These are phyloP conservation scores for Microtus montanus DNA, from an alignment of 2,113 vertebrate genomes.

Conservation along the genomic window DNA sequence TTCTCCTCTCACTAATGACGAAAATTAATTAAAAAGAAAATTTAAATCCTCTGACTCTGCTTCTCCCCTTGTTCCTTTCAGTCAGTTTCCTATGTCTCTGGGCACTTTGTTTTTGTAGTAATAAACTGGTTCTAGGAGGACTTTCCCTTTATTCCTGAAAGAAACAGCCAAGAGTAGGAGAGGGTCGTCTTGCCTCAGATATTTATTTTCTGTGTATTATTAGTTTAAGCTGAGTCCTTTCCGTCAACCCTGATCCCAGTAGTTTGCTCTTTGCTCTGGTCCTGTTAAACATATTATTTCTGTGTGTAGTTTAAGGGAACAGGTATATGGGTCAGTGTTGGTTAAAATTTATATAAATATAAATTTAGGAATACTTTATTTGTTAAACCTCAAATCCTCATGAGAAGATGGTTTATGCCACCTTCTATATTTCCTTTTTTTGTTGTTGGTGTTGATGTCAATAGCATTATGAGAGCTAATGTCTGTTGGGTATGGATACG, in stretches of 20 bases:
- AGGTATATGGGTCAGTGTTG: background rate
- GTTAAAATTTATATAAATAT: background rate
- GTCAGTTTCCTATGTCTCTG: background rate
- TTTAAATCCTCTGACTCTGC: background rate
- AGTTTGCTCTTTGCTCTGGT: background rate
- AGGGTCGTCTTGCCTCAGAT: background rate
- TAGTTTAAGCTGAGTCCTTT: background rate
- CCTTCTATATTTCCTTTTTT: background rate
- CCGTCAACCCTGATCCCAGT: background rate
- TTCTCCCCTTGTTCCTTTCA: background rate
- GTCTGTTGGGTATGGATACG: background rate
- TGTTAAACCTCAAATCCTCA: background rate
- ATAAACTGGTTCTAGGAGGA: background rate
- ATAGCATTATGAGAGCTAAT: background rate
- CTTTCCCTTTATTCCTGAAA: background rate
- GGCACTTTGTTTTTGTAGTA: background rate
- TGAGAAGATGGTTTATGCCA: background rate
- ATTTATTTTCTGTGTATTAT: background rate
- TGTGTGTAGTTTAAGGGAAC: background rate
- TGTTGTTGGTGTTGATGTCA: background rate
- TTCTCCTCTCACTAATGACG: background rate
- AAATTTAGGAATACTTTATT: background rate
- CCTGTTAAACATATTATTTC: background rate
- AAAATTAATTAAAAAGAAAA: background rate
- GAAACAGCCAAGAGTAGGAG: background rate